Percentiles rank a stretch among this genome's conserved stretches.
phyloP scores from a whole-genome alignment of 2,888 invertebrate genomes.

The Exephanes ischioxanthus region DNA sequence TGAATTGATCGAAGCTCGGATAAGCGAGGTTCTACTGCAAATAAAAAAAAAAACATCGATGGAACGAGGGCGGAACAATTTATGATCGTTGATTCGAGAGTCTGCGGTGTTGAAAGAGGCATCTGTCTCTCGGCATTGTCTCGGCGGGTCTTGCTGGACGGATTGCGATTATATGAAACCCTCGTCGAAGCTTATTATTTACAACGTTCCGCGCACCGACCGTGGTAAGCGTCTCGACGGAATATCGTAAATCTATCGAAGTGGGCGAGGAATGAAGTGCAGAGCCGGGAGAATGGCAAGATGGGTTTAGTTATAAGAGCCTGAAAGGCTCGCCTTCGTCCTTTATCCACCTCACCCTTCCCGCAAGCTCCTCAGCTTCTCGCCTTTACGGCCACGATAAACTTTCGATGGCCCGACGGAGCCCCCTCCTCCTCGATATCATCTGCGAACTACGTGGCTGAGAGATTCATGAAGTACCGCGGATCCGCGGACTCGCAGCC shows the following conservation, averaged over 20 bases:
- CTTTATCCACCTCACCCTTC: neutral
- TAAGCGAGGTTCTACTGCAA: too few relatives aligned
- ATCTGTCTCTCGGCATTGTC: conserved; percentile 12
- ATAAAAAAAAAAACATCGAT: neutral
- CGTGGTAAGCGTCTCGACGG: neutral
- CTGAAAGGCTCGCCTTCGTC: conserved; percentile 1
- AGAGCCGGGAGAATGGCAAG: neutral
- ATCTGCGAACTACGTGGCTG: conserved; percentile 43
- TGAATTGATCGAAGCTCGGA: too few relatives aligned
- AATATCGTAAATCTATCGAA: conserved; percentile 24
- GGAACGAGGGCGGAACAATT: neutral
- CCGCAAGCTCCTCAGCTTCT: conserved; percentile 11
- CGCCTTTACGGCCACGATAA: conserved; percentile 50
- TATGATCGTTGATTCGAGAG: conserved; percentile 11
- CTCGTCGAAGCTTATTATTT: conserved; percentile 36
- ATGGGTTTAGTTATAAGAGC: conserved; percentile 30
- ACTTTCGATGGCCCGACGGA: conserved; percentile 59
- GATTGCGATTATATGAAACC: neutral
- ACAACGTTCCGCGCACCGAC: conserved; percentile 20
- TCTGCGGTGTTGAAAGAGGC: neutral
- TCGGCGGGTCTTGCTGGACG: neutral
- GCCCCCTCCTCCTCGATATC: conserved; percentile 52
- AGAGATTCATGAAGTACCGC: conserved; percentile 18
- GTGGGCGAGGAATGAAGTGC: conserved; percentile 39
- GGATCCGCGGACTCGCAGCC: neutral